phyloP scores from a whole-genome alignment of 2,888 invertebrate species.

The Dermolepida albohirtum region DNA sequence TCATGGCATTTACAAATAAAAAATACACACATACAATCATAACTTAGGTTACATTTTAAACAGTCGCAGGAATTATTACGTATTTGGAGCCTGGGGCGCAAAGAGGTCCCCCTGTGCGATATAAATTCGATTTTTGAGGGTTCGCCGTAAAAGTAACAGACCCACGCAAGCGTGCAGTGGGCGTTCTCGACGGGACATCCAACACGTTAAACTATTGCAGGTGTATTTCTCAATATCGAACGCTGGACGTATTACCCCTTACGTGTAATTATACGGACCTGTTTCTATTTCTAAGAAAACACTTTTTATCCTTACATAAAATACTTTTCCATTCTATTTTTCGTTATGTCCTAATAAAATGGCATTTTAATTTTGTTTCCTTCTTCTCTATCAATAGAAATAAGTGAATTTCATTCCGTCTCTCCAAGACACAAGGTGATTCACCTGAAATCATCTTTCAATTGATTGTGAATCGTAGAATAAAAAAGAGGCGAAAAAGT shows the following conservation, averaged over 20 bases:
- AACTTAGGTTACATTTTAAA: constrained; percentile 32
- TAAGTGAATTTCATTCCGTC: background rate
- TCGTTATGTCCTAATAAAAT: too few relatives aligned
- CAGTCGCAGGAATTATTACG: constrained; percentile 34
- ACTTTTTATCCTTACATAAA: too few relatives aligned
- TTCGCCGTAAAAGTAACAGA: constrained; percentile 43
- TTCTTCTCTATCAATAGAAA: background rate
- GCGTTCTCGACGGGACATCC: constrained; percentile 46
- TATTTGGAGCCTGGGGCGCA: constrained; percentile 39
- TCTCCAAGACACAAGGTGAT: too few relatives aligned
- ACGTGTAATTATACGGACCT: constrained; percentile 8
- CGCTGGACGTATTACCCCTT: constrained; percentile 1
- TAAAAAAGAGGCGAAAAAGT: too few relatives aligned
- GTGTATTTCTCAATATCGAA: constrained; percentile 33
- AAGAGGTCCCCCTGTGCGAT: constrained; percentile 43
- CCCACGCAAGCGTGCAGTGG: constrained; percentile 46
- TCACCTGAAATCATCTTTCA: too few relatives aligned
- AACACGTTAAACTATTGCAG: constrained; percentile 23
- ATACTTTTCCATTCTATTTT: too few relatives aligned
- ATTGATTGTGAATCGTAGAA: too few relatives aligned
- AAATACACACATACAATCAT: constrained; percentile 1
- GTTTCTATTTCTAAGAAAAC: constrained; percentile 21
- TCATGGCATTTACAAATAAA: too few relatives aligned
- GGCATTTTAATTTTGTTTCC: background rate
- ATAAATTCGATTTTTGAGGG: constrained; percentile 50